Percentiles rank a stretch among this genome's conserved stretches.
Evolutionary conservation across 92 coral and sea anemone genomes (phyloP).

Genomic region (Diadumene lineata): DNA sequence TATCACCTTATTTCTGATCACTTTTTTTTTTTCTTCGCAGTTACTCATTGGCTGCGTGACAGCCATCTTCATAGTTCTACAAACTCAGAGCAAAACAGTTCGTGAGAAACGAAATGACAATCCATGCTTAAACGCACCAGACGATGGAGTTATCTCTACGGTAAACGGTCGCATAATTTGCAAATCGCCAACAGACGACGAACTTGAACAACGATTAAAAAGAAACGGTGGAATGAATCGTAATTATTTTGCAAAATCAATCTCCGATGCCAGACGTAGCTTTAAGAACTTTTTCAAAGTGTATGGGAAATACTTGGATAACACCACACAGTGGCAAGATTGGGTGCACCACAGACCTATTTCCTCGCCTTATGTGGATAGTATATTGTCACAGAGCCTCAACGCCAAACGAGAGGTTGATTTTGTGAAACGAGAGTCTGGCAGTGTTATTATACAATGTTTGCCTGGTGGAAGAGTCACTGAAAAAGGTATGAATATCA

Average conservation of each 20-base stretch:
- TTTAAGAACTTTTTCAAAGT: constrained; percentile 31
- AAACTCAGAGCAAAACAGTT: background rate
- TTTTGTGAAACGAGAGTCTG: background rate
- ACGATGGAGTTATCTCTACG: constrained; percentile 2
- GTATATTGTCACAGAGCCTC: background rate
- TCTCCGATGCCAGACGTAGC: constrained; percentile 17
- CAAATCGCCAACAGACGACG: background rate
- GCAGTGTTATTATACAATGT: constrained; percentile 8
- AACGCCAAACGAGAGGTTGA: background rate
- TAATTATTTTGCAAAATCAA: constrained; percentile 33
- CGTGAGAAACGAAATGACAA: background rate
- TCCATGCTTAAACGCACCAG: constrained; percentile 1
- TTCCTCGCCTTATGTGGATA: background rate
- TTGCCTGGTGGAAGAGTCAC: constrained; percentile 22
- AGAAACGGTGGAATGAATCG: constrained; percentile 32
- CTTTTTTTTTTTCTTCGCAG: background rate
- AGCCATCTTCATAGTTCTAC: background rate
- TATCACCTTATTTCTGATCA: too few relatives aligned
- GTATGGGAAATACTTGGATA: constrained; percentile 11
- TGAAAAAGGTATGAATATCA: constrained; percentile 16
- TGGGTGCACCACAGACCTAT: constrained; percentile 3
- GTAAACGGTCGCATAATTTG: constrained; percentile 19
- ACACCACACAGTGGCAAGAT: constrained; percentile 7
- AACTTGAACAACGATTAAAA: constrained; percentile 23
- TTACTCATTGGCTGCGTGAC: background rate